These are phyloP conservation scores for Chelidonichthys spinosus DNA, from an alignment of 2,797 vertebrate genomes.

Conservation along the genomic window DNA sequence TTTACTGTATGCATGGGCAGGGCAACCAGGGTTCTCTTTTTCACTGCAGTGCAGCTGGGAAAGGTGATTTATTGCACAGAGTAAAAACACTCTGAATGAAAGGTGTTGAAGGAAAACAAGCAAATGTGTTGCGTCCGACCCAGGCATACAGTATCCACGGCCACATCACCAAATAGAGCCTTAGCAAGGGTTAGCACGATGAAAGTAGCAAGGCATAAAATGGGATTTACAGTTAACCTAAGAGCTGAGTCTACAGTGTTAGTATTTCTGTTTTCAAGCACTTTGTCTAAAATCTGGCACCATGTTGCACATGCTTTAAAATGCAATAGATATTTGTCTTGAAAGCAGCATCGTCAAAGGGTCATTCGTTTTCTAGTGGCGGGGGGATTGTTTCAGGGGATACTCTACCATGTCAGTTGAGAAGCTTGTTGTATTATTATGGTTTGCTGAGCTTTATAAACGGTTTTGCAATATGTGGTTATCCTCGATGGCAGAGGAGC, in stretches of 20 bases:
- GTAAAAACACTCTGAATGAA: constrained; percentile 27
- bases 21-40: constrained; percentile 27
- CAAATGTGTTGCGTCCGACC: constrained; percentile 39
- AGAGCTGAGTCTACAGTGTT: constrained; percentile 42
- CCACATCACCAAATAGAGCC: constrained; percentile 41
- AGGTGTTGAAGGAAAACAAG: constrained; percentile 31
- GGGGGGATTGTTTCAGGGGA: constrained; percentile 42
- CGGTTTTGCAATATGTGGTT: constrained; percentile 61
- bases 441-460: constrained; percentile 64
- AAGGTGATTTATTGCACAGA: constrained; percentile 57
- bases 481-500: constrained; percentile 62
- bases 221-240: constrained; percentile 56
- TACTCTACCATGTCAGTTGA: constrained; percentile 74
- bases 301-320: constrained; percentile 79
- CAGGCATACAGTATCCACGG: constrained; percentile 33
- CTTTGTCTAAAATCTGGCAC: constrained; percentile 67
- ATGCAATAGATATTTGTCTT: constrained; percentile 75
- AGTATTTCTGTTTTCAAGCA: constrained; percentile 64
- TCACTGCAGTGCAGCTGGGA: constrained; percentile 44
- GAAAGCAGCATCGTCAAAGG: constrained; percentile 77
- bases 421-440: constrained; percentile 66
- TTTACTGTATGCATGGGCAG: constrained; percentile 33
- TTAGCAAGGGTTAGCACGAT: constrained; percentile 52
- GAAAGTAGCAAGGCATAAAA: constrained; percentile 44
- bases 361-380: constrained; percentile 65